Evolutionary conservation across 2,888 invertebrate genomes (phyloP).

Genomic region (Nezara viridula): DNA sequence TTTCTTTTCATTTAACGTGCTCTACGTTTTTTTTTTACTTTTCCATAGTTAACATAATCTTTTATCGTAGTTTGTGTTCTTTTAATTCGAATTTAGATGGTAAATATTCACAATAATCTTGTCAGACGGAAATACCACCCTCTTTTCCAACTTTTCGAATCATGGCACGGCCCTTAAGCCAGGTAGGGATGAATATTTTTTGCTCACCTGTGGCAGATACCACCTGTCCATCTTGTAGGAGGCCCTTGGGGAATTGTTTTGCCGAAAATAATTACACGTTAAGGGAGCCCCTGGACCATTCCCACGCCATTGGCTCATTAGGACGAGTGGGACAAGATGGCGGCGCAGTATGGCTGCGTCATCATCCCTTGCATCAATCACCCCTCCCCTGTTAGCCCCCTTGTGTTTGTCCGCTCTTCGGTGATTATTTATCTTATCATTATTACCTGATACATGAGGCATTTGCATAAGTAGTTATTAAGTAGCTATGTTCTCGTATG

Average conservation of each 20-base stretch:
- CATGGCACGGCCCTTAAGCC: background rate
- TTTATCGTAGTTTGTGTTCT: too few species aligned
- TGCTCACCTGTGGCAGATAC: slow-evolving; percentile 16
- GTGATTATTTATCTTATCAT: background rate
- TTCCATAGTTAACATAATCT: too few species aligned
- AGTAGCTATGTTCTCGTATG: background rate
- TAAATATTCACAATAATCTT: too few species aligned
- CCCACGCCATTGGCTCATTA: slow-evolving; percentile 51
- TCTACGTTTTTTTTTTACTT: too few species aligned
- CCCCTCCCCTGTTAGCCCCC: background rate
- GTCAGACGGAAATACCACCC: too few species aligned
- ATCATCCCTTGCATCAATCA: slow-evolving; percentile 48
- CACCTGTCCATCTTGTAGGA: slow-evolving; percentile 22
- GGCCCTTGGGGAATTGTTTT: slow-evolving; percentile 1
- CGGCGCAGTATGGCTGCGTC: slow-evolving; percentile 40
- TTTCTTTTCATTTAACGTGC: too few species aligned
- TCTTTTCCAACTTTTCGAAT: too few species aligned
- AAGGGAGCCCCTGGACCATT: background rate
- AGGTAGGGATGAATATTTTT: slow-evolving; percentile 11
- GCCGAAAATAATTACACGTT: slow-evolving; percentile 29
- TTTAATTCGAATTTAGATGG: too few species aligned
- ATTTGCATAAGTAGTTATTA: background rate
- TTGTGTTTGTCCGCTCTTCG: background rate
- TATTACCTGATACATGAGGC: background rate
- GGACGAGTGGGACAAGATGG: slow-evolving; percentile 36